Percentiles rank a stretch among this genome's conserved stretches.
Conservation (phyloP, 2,888 invertebrate genomes). For the Nowickia ferox region DNA sequence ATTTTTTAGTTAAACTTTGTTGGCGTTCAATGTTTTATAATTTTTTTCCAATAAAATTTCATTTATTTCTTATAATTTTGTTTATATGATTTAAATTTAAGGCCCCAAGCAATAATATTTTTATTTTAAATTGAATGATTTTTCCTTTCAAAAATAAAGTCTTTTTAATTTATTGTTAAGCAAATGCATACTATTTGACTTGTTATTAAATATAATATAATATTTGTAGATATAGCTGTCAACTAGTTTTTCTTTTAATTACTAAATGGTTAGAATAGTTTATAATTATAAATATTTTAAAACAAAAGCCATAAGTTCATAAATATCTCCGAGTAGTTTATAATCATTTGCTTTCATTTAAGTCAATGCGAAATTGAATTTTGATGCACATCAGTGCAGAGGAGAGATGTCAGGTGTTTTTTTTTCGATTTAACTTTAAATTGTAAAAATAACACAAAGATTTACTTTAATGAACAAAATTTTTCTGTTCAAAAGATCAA, state of each 20-base stretch:
- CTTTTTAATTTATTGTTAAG: slow-evolving; percentile 9
- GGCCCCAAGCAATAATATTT: slow-evolving; percentile 66
- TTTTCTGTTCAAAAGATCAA: too few species aligned
- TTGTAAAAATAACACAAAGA: too few species aligned
- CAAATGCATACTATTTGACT: slow-evolving; percentile 3
- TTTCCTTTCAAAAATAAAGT: slow-evolving; percentile 11
- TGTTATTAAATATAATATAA: slow-evolving; percentile 33
- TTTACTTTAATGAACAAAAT: too few species aligned
- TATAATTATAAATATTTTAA: background rate
- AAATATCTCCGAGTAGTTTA: background rate
- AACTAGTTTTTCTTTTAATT: slow-evolving; percentile 9
- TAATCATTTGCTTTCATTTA: background rate
- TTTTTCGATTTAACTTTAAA: too few species aligned
- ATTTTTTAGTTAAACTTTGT: slow-evolving; percentile 66
- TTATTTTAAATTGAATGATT: slow-evolving; percentile 11
- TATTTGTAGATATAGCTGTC: slow-evolving; percentile 56
- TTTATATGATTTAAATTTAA: slow-evolving; percentile 17
- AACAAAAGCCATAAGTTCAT: slow-evolving; percentile 36
- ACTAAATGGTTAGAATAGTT: slow-evolving; percentile 52
- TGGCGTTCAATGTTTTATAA: slow-evolving; percentile 70
- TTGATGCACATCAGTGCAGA: too few species aligned
- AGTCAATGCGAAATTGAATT: too few species aligned
- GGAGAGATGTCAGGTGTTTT: too few species aligned
- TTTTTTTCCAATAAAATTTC: slow-evolving; percentile 8
- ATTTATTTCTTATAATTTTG: slow-evolving; percentile 13